Base-by-base conservation (phyloP, 2,113 vertebrate species). In the Elachura formosa region DNA sequence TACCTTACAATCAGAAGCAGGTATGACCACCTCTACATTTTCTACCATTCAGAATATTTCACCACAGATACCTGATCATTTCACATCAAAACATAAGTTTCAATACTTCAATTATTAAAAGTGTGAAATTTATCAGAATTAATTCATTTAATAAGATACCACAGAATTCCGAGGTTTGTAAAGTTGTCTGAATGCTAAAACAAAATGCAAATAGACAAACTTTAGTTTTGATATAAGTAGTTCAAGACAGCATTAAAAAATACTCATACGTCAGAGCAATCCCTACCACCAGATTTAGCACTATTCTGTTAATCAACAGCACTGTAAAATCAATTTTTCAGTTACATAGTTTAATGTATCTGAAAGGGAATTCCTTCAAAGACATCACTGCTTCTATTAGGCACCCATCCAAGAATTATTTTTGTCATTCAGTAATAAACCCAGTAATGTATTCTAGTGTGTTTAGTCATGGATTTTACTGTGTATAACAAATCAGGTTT, bases 381-480 rank as follows among this genome's bases (percentile, higher is more conserved):
- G 21, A 20, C n/a, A 54, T 89, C 31, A 72, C 11, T 56, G 5
- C 59, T 93, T 89, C 58, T 87, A 52, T 61, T 56, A 93, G 87
- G 78, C 78, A 85, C 72, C 18, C 26, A 79, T 87, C 84, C 92
- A 93, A 78, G 7, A 87, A 84, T 33, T 82, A 84, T 91, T 95
- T 89, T 72, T 82, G 61, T 85, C 48, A 87, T 94, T 91, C 62
- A 87, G 36, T 54, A 82, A 68, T 68, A 91, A 89, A 94, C 36
- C 6, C 31, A 40, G 20, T 48, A 73, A 96, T 68, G 9, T 64
- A 87, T 94, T 54, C 49, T 61, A 48, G 26, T 79, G 62, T 68
- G 36, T 75, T 91, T 89, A 91, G 82, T 91, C 52, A 84, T 56
- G 62, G 56, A 72, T 93, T 96, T 91, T 81, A 64, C 28, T 29